Base-by-base conservation (phyloP, 2,113 vertebrate genomes). In the Mus spicilegus region DNA sequence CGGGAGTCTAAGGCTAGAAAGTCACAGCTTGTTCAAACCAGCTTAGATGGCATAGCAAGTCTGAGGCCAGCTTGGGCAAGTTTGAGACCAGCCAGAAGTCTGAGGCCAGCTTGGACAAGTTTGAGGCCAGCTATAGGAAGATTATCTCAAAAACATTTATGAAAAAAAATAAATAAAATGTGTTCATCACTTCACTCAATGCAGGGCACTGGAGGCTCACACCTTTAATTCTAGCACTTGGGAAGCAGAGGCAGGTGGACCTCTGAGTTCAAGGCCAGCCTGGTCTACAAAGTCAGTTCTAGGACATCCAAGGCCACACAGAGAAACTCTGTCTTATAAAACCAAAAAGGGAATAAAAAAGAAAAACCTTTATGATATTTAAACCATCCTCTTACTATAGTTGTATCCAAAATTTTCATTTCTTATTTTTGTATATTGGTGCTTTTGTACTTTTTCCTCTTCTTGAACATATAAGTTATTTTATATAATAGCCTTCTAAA, bases 401-500 rank as follows among this genome's bases (percentile, higher is more conserved):
- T 88, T 96, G 42, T 93, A 36, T 82, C 24, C 82, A 91, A 39
- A 42, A 24, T 88, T 80, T 93, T 91, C 49, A 81, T 94, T 85
- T 94, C 56, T 54, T 69, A 84, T 88, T 93, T 93, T 95, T 67
- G 24, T 84, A 13, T 89, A 82, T 87, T 81, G 70, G 26, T 96
- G 67, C 58, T 85, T 87, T 81, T 76, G 30, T 96, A 61, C 58
- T 85, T 93, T 92, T 95, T 94, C 69, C n/a, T 54, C 91, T 67
- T 76, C 39, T 78, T 77, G 49, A 92, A 75, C 94, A 65, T 39
- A 39, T 80, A 20, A 54, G 9, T 30, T 80, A 33, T 49, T 26
- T 58, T 88, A 85, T 87, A n/a, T 84, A 76, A 56, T 96, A 93
- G 20, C 93, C 92, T 90, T 90, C 82, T 36, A 33, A 73, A 73